Base-by-base conservation (phyloP, 2,797 vertebrate genomes). In the Australoheros facetus region DNA sequence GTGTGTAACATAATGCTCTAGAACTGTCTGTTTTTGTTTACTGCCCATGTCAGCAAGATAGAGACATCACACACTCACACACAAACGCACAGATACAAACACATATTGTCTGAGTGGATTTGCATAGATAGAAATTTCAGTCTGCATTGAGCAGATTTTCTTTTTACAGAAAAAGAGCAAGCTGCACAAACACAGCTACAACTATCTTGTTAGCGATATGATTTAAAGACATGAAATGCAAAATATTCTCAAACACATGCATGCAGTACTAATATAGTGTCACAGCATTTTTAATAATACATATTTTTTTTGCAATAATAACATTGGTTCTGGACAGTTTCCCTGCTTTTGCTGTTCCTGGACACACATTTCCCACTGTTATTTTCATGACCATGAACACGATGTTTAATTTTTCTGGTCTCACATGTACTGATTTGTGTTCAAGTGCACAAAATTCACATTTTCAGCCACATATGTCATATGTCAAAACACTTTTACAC, bases 11-110 rank as follows among this genome's bases (percentile, higher is more conserved):
- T 81, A 78, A 87, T 73, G 81, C 79, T 87, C 83, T 76, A 79
- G 73, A 91, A 88, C 85, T 71, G 83, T 92, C 84, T 87, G n/a
- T 70, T 83, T 87, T 73, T 75, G 78, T 93, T 91, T 84, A 79
- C 72, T 48, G 71, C 73, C 28, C 32, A 42, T 69, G 75, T 86
- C 87, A 80, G 73, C 14, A 28, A 69, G 79, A 86, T 30, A 58
- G 56, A 88, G 75, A 78, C 78, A 55, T 75, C 75, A 76, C 69
- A 13, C 56, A 75, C 51, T 17, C 62, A 51, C 1, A 39, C 17
- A 72, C 51, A 78, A 62, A 54, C 19, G 1, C 60, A 78, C 37
- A 74, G 14, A 62, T 45, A 56, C 53, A 32, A 19, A 10, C 4
- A 54, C 32, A 59, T 42, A 55, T 39, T 56, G 64, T 57, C 23